phyloP scores from a whole-genome alignment of 2,113 vertebrate genomes.

The Struthio camelus region DNA sequence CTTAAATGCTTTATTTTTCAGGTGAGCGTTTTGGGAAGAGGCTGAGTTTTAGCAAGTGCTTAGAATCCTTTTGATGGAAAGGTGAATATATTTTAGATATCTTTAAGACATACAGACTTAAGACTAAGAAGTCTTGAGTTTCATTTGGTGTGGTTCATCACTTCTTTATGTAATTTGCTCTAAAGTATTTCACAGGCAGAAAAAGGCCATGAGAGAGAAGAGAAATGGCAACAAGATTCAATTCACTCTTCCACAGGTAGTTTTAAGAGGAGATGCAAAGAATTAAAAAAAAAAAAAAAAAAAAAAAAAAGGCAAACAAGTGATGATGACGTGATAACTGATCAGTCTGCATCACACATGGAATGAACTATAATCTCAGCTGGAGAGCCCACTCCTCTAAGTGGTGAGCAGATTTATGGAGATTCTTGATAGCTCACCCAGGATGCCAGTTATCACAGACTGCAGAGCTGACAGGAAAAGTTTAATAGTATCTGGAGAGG shows the following conservation, averaged over 20 bases:
- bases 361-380: background rate
- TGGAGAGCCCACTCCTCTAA: background rate
- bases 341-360: accelerated
- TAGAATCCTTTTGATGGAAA: background rate
- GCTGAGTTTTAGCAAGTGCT: background rate
- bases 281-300: background rate
- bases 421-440: background rate
- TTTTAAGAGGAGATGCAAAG: background rate
- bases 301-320: background rate
- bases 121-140: background rate
- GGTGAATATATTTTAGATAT: background rate
- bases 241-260: background rate
- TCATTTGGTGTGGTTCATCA: background rate
- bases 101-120: background rate
- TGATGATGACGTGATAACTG: background rate
- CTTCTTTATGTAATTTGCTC: background rate
- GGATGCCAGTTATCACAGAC: background rate
- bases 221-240: background rate
- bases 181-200: background rate
- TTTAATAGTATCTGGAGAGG: background rate
- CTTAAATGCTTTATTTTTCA: background rate
- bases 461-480: background rate
- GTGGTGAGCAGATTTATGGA: background rate
- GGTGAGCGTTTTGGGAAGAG: background rate
- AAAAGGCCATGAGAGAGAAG: background rate